A percentile compares a stretch with the other conserved stretches of the same genome.
Evolutionary conservation across 2,113 vertebrate genomes (phyloP).

Genomic region (Climacteris rufus): DNA sequence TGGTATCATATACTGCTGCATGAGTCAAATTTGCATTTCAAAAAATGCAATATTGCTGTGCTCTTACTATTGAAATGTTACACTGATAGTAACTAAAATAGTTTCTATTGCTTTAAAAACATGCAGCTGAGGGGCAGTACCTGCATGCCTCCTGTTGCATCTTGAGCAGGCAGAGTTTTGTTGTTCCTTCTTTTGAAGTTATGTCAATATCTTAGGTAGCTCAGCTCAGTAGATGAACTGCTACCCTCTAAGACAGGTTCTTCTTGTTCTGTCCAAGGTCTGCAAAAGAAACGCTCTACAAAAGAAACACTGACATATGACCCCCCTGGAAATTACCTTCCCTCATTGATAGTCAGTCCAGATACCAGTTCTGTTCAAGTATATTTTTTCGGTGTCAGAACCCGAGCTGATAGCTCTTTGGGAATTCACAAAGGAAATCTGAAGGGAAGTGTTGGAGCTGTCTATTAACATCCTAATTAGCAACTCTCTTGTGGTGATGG

Average conservation of each 20-base stretch:
- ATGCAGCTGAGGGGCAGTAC: background rate
- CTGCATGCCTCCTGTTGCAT: background rate
- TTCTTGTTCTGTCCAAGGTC: background rate
- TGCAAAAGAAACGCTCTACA: background rate
- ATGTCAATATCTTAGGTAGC: background rate
- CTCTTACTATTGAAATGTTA: background rate
- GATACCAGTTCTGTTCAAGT: background rate
- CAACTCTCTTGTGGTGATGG: background rate
- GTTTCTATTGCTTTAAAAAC: background rate
- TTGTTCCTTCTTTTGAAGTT: background rate
- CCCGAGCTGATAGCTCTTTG: background rate
- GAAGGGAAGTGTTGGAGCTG: background rate
- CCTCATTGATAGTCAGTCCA: background rate
- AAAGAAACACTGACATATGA: background rate
- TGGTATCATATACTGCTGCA: background rate
- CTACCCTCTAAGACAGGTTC: background rate
- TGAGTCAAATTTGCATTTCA: background rate
- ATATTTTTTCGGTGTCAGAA: background rate
- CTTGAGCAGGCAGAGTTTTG: background rate
- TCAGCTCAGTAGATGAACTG: background rate
- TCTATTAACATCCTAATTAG: background rate
- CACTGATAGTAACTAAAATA: background rate
- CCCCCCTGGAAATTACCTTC: background rate
- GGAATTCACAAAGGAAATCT: background rate
- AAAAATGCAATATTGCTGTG: background rate